Conservation (phyloP, 2,113 vertebrate genomes). For the Eclectus roratus region DNA sequence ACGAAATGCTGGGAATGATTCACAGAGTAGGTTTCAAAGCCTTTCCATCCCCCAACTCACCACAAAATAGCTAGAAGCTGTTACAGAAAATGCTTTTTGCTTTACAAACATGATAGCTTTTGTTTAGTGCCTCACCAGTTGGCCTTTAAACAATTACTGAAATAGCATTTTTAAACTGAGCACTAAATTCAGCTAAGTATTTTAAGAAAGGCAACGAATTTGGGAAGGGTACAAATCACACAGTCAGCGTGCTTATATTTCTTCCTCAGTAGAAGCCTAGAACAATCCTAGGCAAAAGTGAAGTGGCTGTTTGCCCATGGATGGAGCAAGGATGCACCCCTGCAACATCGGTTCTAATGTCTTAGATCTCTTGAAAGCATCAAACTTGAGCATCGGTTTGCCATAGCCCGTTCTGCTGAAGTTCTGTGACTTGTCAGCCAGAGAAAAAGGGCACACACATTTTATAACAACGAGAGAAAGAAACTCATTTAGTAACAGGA, state of each 20-base stretch:
- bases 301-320: not conserved
- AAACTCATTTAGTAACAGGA: not conserved
- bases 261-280: not conserved
- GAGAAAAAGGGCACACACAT: not conserved
- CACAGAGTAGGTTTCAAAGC: not conserved
- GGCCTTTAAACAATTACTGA: slow-evolving; percentile 46
- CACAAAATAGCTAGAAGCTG: not conserved
- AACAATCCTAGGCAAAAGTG: not conserved
- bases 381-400: not conserved
- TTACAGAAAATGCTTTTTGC: slow-evolving; percentile 20
- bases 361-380: not conserved
- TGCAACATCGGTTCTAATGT: not conserved
- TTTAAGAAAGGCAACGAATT: slow-evolving; percentile 35
- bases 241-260: not conserved
- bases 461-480: not conserved
- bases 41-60: not conserved
- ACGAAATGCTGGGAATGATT: slow-evolving; percentile 21
- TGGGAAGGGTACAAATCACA: slow-evolving; percentile 1
- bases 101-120: slow-evolving; percentile 38
- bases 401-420: not conserved
- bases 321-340: not conserved
- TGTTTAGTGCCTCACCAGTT: slow-evolving; percentile 23
- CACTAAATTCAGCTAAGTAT: slow-evolving; percentile 38
- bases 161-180: slow-evolving; percentile 41
- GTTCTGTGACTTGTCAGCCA: not conserved